Evolutionary conservation across 1,140 invertebrate species (phyloP), one percentile per base, ranked within the genome.

Genomic region (Calliphora vicina): DNA sequence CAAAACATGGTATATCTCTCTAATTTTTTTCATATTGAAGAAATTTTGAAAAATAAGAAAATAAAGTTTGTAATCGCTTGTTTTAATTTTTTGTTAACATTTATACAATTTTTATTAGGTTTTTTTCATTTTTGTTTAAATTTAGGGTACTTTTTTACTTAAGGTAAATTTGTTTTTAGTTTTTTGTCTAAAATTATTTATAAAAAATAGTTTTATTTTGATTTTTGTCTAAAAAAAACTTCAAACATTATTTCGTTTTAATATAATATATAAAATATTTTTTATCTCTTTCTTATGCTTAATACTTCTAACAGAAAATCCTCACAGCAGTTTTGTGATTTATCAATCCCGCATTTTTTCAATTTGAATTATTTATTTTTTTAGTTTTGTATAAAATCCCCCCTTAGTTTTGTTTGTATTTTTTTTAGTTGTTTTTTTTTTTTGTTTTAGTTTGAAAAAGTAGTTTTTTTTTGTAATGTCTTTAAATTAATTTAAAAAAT

Each of bases 81-180:
- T 25, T 67, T 25, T 2, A 12, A 23, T 72, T 82, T n/a, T 67
- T 61, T 82, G n/a, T 67, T 72, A 67, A 57, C 9, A 43, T 72
- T 82, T 71, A 61, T 82, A 61, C 57, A 61, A n/a, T 82, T 82
- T 82, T 82, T 82, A 61, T 82, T 82, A 29, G 23, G n/a, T 10
- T 78, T 78, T 78, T 78, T 23, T 76, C 35, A 43, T 10, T 43
- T 42, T 78, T 43, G 12, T 74, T 74, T 35, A 74, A 74, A 35
- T 71, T 71, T 35, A 35, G 1, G 3, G 20, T 78, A 76, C 12
- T 78, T 78, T n/a, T 43, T 81, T 61, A 29, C 35, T 81, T 81
- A 27, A 27, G 15, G 45, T 26, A 61, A 35, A 76, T 20, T 35
- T 35, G 17, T 27, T 76, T 81, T 81, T 80, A 13, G 17, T 50